These are phyloP conservation scores for Monopis laevigella DNA, from an alignment of 2,888 invertebrate species.

Conservation along the genomic window DNA sequence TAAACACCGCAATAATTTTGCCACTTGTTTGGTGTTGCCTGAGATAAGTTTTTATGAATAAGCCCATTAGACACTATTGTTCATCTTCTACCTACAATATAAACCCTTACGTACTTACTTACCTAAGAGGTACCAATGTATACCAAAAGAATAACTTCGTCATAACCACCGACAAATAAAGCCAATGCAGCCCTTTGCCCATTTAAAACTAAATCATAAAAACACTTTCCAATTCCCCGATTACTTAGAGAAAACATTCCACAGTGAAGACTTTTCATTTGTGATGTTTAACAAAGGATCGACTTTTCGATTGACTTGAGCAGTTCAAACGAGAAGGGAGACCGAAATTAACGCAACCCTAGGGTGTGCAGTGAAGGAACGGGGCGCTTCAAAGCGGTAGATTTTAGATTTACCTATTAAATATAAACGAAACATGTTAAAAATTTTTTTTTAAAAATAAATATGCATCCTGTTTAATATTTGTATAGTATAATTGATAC, in stretches of 20 bases:
- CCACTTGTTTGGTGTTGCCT: too few relatives aligned
- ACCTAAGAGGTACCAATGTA: too few relatives aligned
- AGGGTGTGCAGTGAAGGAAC: slow-evolving; percentile 55
- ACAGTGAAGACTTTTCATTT: slow-evolving; percentile 58
- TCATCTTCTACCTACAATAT: too few relatives aligned
- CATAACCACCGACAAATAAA: too few relatives aligned
- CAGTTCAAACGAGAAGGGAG: slow-evolving; percentile 58
- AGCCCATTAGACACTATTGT: too few relatives aligned
- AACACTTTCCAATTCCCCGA: slow-evolving; percentile 57
- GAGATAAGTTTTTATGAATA: too few relatives aligned
- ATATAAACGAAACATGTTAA: too few relatives aligned
- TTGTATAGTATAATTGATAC: too few relatives aligned
- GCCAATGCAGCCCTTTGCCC: slow-evolving; percentile 37
- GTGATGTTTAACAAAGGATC: slow-evolving; percentile 62
- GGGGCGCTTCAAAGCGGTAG: slow-evolving; percentile 49
- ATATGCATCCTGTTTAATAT: too few relatives aligned
- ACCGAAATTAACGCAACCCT: slow-evolving; percentile 50
- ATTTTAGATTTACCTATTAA: slow-evolving; percentile 56
- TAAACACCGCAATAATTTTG: too few relatives aligned
- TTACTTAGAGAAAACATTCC: slow-evolving; percentile 54
- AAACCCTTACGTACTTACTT: too few relatives aligned
- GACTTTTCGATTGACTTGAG: slow-evolving; percentile 64
- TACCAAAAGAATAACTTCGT: slow-evolving; percentile 56
- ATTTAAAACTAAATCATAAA: slow-evolving; percentile 38
- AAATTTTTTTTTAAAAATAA: too few relatives aligned